phyloP scores from a whole-genome alignment of 2,797 vertebrate species.

The Pagetopsis macropterus region DNA sequence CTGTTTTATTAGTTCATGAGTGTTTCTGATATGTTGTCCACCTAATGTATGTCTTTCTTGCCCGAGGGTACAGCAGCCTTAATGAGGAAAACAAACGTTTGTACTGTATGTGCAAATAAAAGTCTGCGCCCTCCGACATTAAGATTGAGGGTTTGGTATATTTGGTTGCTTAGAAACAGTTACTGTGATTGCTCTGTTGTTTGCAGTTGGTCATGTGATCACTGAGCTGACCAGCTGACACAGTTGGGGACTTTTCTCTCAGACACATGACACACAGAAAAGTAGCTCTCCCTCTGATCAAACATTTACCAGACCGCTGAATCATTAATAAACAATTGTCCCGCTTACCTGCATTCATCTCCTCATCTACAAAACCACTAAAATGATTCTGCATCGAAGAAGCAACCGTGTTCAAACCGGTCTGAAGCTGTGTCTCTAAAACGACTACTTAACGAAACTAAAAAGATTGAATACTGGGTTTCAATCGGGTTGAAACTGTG shows the following conservation, averaged over 20 bases:
- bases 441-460: neutral
- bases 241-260: constrained; percentile 21
- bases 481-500: neutral
- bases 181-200: constrained; percentile 17
- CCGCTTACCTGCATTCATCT: constrained; percentile 7
- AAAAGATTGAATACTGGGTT: neutral
- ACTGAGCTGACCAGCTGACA: constrained; percentile 49
- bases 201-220: constrained; percentile 37
- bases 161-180: constrained; percentile 45
- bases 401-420: neutral
- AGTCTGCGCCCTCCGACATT: neutral
- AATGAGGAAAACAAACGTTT: constrained; percentile 2
- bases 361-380: neutral
- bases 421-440: neutral
- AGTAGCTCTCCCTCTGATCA: constrained; percentile 39
- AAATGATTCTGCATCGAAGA: neutral
- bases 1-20: neutral
- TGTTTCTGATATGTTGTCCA: constrained; percentile 7
- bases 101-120: neutral
- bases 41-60: neutral
- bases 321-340: constrained; percentile 37
- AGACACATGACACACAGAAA: constrained; percentile 2
- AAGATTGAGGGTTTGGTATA: constrained; percentile 4
- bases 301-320: constrained; percentile 55
- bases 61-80: neutral